Conservation (phyloP, 2,113 vertebrate genomes). For the Xenopus laevis region DNA sequence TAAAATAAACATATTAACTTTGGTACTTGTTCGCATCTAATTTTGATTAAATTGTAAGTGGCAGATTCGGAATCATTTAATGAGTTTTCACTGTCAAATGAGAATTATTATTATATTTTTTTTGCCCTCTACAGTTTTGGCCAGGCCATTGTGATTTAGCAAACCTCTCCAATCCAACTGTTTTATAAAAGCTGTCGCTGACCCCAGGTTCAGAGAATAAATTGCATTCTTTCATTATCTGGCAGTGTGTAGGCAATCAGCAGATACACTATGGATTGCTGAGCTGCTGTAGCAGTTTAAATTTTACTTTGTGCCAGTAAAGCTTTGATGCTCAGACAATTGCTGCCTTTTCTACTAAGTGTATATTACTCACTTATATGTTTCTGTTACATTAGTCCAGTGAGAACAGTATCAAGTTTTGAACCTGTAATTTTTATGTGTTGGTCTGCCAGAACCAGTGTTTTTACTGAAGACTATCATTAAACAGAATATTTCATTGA, state of each 20-base stretch:
- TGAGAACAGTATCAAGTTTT: not conserved
- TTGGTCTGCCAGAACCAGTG: not conserved
- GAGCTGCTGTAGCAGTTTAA: not conserved
- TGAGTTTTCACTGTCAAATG: not conserved
- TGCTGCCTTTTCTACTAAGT: not conserved
- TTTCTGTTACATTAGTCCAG: not conserved
- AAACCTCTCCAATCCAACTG: not conserved
- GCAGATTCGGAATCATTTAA: not conserved
- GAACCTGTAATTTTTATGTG: not conserved
- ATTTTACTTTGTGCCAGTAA: constrained; percentile 2
- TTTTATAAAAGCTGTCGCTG: not conserved
- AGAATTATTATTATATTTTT: not conserved
- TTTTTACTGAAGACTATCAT: not conserved
- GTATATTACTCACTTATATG: not conserved
- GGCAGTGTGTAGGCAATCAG: not conserved
- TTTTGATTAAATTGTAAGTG: no score
- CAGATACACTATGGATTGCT: not conserved
- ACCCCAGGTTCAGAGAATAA: constrained; percentile 13
- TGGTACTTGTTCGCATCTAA: no score
- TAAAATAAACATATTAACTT: no score
- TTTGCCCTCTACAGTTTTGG: not conserved
- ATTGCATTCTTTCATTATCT: constrained; percentile 18
- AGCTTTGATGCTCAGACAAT: not conserved
- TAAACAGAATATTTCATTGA: not conserved
- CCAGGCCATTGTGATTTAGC: not conserved